Evolutionary conservation across 2,888 invertebrate species (phyloP).

Genomic region (Epicampocera succincta): DNA sequence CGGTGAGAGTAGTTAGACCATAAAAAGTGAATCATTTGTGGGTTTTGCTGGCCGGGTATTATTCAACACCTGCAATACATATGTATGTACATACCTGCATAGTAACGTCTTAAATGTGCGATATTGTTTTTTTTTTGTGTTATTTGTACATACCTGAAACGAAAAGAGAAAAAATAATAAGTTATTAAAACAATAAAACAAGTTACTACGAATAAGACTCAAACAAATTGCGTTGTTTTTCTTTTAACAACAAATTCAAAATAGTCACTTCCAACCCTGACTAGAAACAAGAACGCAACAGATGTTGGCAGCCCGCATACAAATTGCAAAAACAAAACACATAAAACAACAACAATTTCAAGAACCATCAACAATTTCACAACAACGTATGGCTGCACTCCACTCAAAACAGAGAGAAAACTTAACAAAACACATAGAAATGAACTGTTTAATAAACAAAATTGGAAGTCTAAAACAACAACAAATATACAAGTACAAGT

Average conservation of each 20-base stretch:
- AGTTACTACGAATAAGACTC: too few relatives aligned
- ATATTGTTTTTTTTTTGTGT: too few relatives aligned
- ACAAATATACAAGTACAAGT: too few relatives aligned
- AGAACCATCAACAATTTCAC: constrained; percentile 40
- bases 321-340: constrained; percentile 11
- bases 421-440: constrained; percentile 10
- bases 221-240: background rate
- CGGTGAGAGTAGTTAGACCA: too few relatives aligned
- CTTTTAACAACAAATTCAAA: background rate
- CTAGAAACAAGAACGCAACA: constrained; percentile 45
- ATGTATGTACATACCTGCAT: too few relatives aligned
- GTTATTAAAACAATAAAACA: too few relatives aligned
- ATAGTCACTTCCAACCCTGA: constrained; percentile 30
- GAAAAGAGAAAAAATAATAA: too few relatives aligned
- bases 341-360: constrained; percentile 17
- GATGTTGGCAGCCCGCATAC: constrained; percentile 70
- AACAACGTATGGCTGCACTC: constrained; percentile 51
- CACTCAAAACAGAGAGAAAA: constrained; percentile 37
- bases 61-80: too few relatives aligned
- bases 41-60: too few relatives aligned
- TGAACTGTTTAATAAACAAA: constrained; percentile 23
- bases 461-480: constrained; percentile 11
- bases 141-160: too few relatives aligned
- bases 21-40: too few relatives aligned
- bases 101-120: too few relatives aligned